Conservation (phyloP, 2,888 invertebrate species). For the Peribatodes rhomboidaria region DNA sequence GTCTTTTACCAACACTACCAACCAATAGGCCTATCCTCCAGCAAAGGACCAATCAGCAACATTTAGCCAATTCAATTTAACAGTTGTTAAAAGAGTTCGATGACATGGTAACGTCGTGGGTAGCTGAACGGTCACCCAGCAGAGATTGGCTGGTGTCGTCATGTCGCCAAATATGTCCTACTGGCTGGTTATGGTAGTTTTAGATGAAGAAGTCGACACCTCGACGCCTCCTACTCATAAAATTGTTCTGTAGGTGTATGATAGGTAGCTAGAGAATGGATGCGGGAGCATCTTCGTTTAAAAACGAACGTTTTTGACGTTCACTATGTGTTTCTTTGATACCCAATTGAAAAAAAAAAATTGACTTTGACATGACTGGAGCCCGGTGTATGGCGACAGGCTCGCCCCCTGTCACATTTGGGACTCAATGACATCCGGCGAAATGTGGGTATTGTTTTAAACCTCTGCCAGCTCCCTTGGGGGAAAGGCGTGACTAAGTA, state of each 20-base stretch:
- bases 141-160: slow-evolving; percentile 24
- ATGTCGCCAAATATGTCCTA: slow-evolving; percentile 13
- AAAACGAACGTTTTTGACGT: no score
- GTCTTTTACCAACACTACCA: no score
- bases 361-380: no score
- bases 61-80: not conserved
- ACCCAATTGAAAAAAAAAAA: no score
- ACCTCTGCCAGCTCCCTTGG: no score
- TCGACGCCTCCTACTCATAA: not conserved
- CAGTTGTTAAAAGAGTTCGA: slow-evolving; percentile 16
- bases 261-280: not conserved
- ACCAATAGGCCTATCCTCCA: not conserved
- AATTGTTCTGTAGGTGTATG: not conserved
- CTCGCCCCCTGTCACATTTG: no score
- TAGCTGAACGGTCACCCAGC: slow-evolving; percentile 1
- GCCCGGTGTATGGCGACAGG: no score
- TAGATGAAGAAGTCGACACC: not conserved
- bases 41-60: slow-evolving; percentile 1
- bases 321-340: no score
- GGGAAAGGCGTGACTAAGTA: no score
- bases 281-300: not conserved
- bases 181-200: not conserved
- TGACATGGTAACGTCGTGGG: slow-evolving; percentile 20
- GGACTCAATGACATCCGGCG: no score
- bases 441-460: no score